These are phyloP conservation scores for Hyles euphorbiae DNA, from an alignment of 1,140 invertebrate genomes.

Conservation along the genomic window DNA sequence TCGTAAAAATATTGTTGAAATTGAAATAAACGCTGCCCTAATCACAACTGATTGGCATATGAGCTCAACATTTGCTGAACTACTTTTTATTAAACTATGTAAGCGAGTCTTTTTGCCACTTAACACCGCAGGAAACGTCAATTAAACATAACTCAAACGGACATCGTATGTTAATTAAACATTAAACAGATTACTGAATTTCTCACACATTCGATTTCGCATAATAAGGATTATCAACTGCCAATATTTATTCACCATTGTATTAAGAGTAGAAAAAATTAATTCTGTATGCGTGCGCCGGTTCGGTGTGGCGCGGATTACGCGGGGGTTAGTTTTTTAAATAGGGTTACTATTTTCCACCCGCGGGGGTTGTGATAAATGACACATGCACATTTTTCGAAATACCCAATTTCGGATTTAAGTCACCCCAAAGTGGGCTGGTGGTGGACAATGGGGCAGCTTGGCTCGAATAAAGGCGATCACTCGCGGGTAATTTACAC, in stretches of 20 bases:
- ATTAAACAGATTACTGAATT: no score
- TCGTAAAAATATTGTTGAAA: no score
- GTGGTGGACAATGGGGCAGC: slow-evolving; percentile 57
- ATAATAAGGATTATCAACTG: slow-evolving; percentile 65
- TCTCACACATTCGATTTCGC: slow-evolving; percentile 3
- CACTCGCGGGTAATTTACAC: slow-evolving; percentile 63
- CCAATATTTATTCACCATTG: slow-evolving; percentile 64
- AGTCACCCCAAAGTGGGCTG: slow-evolving; percentile 75
- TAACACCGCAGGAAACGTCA: no score
- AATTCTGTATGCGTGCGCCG: slow-evolving; percentile 68
- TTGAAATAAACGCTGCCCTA: no score
- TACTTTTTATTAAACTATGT: no score
- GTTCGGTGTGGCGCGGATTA: slow-evolving; percentile 58
- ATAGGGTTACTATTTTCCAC: slow-evolving; percentile 67
- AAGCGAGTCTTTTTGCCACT: no score
- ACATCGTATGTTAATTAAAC: no score
- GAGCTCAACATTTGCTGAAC: no score
- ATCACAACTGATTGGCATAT: no score
- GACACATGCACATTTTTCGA: slow-evolving; percentile 76
- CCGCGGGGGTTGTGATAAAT: slow-evolving; percentile 71
- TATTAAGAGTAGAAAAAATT: slow-evolving; percentile 69
- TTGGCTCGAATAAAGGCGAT: slow-evolving; percentile 31
- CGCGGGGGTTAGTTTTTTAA: slow-evolving; percentile 67
- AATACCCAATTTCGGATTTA: slow-evolving; percentile 77
- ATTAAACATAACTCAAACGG: no score